Base-by-base conservation (phyloP, 1,140 invertebrate genomes). In the Gryon sp. region DNA sequence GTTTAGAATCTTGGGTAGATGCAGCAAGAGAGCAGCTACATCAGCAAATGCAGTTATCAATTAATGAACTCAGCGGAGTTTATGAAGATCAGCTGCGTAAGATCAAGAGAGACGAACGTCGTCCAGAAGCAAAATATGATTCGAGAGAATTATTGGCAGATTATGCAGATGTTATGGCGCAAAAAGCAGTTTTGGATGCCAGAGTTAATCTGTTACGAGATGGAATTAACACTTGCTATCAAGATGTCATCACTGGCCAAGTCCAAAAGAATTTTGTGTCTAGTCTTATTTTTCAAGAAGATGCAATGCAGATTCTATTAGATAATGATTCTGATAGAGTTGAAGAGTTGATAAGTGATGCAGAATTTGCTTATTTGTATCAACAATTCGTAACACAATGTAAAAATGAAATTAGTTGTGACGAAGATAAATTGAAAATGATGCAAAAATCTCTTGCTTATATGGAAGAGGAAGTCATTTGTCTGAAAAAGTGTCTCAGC, bases 171-270 rank as follows among this genome's bases (percentile, higher is more conserved):
- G 90, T 94, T 32, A 90, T 94, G 26, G 93, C 93, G 19, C 93
- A 94, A 60, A 94, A 95, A 82, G 93, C 93, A 26, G 87, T 95
- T 22, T 90, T 95, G 15, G 93, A 95, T 84, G 92, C 93, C 20
- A 90, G 93, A 70, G 91, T 94, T 57, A 87, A 89, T 11, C 90
- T 93, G 24, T 83, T 94, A 22, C 81, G 76, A 50, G 80, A 80
- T 11, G 79, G 43, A 19, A 34, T 14, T 9, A 34, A 43, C 1
- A n/a, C n/a, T n/a, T n/a, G 34, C 80, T 24, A 7, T 52, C 16
- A 34, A 65, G 46, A 46, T 70, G 46, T 57, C 11, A 55, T 77
- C 41, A 32, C 70, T 46, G 45, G 28, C 1, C 41, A 14, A 16
- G 19, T 41, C 55, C 20, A 70, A 7, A 80, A 85, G 36, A 86